Evolutionary conservation across 1,140 invertebrate species (phyloP).

Genomic region (Cyphomyrmex costatus): DNA sequence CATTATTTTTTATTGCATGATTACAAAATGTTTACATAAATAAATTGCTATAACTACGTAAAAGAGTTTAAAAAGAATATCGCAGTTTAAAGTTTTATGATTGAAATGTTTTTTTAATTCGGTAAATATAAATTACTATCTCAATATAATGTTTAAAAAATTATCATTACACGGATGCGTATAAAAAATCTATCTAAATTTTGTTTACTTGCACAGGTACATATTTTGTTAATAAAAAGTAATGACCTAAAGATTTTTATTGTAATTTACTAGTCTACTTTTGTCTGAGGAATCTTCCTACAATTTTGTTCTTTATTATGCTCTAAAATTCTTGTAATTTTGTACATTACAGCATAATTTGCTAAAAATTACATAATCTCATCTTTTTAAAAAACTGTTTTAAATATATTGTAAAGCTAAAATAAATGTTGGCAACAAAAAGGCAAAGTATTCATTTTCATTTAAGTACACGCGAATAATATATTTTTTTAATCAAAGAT

Average conservation of each 20-base stretch:
- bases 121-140: conserved; percentile 38
- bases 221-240: conserved; percentile 1
- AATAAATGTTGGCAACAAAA: conserved; percentile 33
- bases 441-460: conserved; percentile 12
- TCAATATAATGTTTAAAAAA: not conserved
- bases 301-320: conserved; percentile 13
- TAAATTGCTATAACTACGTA: conserved; percentile 47
- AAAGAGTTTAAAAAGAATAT: conserved; percentile 33
- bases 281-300: conserved; percentile 27
- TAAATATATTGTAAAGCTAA: conserved; percentile 32
- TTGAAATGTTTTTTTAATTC: conserved; percentile 40
- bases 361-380: conserved; percentile 14
- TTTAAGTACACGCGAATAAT: not conserved
- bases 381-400: conserved; percentile 14
- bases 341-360: conserved; percentile 4
- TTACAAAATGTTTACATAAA: conserved; percentile 66
- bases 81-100: conserved; percentile 6
- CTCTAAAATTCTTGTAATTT: conserved; percentile 11
- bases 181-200: conserved; percentile 5
- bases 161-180: not conserved
- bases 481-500: not conserved
- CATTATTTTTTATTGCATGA: conserved; percentile 73
- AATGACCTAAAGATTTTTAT: conserved; percentile 11
- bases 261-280: not conserved
- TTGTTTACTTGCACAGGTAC: conserved; percentile 26